phyloP scores from a whole-genome alignment of 2,888 invertebrate species.

The Corythucha ciliata region DNA sequence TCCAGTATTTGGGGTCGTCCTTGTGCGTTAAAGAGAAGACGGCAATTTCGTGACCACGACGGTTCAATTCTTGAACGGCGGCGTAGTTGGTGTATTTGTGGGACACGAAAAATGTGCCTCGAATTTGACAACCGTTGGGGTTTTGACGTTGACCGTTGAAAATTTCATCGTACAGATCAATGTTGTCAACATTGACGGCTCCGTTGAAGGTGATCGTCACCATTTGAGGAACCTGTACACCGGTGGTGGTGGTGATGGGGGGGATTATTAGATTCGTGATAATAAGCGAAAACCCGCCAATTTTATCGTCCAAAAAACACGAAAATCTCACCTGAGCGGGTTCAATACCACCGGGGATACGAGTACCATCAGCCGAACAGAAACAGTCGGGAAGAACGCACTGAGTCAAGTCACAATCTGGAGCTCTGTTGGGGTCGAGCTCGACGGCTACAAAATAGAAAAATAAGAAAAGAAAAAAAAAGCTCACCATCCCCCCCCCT shows the following conservation, averaged over 20 bases:
- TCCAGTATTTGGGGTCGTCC: constrained; percentile 86
- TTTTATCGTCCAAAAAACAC: too few relatives aligned
- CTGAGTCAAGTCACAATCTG: constrained; percentile 81
- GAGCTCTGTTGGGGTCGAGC: constrained; percentile 81
- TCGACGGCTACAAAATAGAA: constrained; percentile 61
- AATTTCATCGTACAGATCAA: constrained; percentile 81
- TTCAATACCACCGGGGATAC: constrained; percentile 76
- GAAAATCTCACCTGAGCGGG: constrained; percentile 64
- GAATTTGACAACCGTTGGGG: constrained; percentile 80
- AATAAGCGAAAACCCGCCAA: not conserved
- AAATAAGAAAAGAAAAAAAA: too few relatives aligned
- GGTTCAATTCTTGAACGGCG: constrained; percentile 77
- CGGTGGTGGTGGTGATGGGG: not conserved
- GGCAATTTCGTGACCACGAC: constrained; percentile 76
- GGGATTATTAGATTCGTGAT: not conserved
- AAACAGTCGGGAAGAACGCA: constrained; percentile 84
- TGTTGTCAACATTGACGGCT: constrained; percentile 85
- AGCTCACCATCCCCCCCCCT: not conserved
- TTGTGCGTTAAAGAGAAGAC: constrained; percentile 89
- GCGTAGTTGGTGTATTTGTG: constrained; percentile 90
- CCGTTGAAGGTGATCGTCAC: constrained; percentile 88
- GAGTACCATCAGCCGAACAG: constrained; percentile 85
- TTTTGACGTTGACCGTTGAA: constrained; percentile 77
- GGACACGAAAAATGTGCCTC: constrained; percentile 83
- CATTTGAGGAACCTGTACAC: constrained; percentile 83